Percentiles rank a stretch among this genome's conserved stretches.
phyloP scores from a whole-genome alignment of 2,797 vertebrate species.

The Sciaenops ocellatus region DNA sequence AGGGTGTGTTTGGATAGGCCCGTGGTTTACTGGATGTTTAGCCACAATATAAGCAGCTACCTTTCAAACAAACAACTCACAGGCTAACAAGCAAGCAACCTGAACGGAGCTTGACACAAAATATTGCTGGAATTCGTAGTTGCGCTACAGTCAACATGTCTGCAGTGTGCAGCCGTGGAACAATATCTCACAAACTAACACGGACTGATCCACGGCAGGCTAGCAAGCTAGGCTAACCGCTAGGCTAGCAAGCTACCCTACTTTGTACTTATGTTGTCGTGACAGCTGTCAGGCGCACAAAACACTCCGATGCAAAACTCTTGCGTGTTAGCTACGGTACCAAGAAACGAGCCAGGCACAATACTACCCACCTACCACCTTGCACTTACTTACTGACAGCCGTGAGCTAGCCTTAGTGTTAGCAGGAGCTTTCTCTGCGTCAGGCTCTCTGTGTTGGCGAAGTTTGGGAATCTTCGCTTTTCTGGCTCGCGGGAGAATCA shows the following conservation, averaged over 20 bases:
- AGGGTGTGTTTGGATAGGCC: constrained; percentile 81
- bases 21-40: constrained; percentile 57
- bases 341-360: constrained; percentile 36
- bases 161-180: constrained; percentile 7
- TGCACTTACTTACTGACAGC: constrained; percentile 35
- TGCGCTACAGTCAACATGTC: background rate
- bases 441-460: constrained; percentile 79
- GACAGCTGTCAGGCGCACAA: constrained; percentile 85
- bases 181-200: constrained; percentile 28
- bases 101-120: background rate
- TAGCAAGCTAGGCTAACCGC: constrained; percentile 68
- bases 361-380: background rate
- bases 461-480: constrained; percentile 85
- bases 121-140: background rate
- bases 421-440: constrained; percentile 61
- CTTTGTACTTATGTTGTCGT: constrained; percentile 81
- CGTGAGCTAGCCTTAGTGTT: constrained; percentile 41
- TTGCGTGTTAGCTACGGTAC: constrained; percentile 48
- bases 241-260: constrained; percentile 76
- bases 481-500: constrained; percentile 82
- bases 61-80: constrained; percentile 10
- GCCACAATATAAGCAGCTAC: constrained; percentile 35
- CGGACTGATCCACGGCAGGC: constrained; percentile 46
- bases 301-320: constrained; percentile 75
- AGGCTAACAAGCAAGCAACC: constrained; percentile 11